A percentile compares a stretch with the other conserved stretches of the same genome.
These are phyloP conservation scores for Uropetala carovei DNA, from an alignment of 2,888 invertebrate species.

Conservation along the genomic window DNA sequence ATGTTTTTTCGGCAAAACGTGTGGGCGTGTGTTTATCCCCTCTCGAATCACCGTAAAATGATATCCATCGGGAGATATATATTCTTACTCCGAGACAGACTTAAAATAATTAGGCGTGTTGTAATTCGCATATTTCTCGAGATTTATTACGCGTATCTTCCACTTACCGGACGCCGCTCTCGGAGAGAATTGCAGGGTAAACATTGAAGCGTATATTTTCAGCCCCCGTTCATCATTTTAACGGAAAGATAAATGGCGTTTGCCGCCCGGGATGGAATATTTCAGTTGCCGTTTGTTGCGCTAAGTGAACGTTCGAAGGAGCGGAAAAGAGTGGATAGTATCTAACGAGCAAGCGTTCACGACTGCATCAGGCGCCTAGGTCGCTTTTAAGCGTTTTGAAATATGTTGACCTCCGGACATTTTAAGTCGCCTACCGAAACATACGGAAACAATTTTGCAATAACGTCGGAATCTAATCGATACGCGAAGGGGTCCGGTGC, in stretches of 20 bases:
- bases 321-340: not conserved
- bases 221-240: conserved; percentile 20
- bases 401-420: no score
- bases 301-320: not conserved
- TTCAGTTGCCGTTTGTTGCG: not conserved
- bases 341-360: not conserved
- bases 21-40: not conserved
- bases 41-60: not conserved
- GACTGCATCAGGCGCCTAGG: no score
- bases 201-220: conserved; percentile 9
- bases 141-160: not conserved
- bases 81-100: not conserved
- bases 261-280: not conserved
- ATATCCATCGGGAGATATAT: not conserved
- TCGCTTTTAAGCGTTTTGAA: no score
- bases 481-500: not conserved
- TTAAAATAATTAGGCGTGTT: not conserved
- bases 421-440: no score
- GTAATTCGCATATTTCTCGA: not conserved
- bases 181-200: conserved; percentile 28
- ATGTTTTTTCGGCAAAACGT: no score
- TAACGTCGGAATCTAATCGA: no score
- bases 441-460: no score
- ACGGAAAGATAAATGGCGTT: not conserved
- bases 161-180: not conserved